Base-by-base conservation (phyloP, 2,888 invertebrate species). In the Dryobota labecula region DNA sequence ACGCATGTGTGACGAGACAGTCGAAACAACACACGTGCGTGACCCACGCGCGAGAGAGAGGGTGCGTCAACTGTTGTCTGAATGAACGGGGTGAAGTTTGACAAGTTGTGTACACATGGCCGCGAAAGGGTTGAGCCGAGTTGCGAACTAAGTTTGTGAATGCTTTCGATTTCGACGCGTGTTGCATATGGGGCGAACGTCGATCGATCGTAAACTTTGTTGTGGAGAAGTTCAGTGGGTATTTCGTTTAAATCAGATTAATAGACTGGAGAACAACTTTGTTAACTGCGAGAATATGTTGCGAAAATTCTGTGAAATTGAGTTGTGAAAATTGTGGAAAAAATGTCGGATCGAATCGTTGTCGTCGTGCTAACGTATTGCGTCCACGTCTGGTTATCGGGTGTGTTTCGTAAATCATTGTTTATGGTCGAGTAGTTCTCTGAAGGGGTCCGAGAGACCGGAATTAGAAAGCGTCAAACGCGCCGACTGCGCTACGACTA, bases 391-490 rank as follows among this genome's bases (percentile, higher is more conserved):
- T 87, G 85, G 87, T 84, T 87, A 85, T 82, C 89, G 88, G 83
- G 91, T 91, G 90, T 91, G 91, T 95, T 94, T 95, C 95, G 94
- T 90, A 93, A 95, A 94, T 91, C 92, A 92, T 94, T 94, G 94
- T 95, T 93, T 94, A 93, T 94, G 95, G 92, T 95, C 92, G 92
- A 94, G 89, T 91, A 92, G 93, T 89, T 93, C 90, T 89, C 91
- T 90, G 92, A 92, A 91, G 93, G 93, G 92, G 93, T 92, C 91
- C 89, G 90, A 89, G 88, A 90, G 90, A 89, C 90, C 90, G 90
- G 94, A 94, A 94, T 95, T 95, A 95, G 95, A 95, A 95, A 95
- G 95, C 95, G 94, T 93, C 94, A 92, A 94, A 91, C 86, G 86
- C 87, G 84, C 87, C 89, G 89, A 89, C 90, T 89, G 86, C 90